Evolutionary conservation across 2,888 invertebrate species (phyloP), one percentile per base, ranked within the genome.

Genomic region (Polylopha cassiicola): DNA sequence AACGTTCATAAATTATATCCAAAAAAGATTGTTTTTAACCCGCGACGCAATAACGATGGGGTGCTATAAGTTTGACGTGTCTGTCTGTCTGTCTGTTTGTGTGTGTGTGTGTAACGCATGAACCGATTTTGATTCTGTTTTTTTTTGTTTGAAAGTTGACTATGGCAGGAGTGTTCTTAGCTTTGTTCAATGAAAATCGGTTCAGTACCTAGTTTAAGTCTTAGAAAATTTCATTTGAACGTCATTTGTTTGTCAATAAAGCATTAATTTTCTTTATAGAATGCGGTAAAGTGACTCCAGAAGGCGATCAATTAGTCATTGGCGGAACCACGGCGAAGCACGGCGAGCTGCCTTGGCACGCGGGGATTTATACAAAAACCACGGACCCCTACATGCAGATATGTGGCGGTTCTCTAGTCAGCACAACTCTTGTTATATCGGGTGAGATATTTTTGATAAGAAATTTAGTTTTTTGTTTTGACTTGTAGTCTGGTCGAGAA

Each of bases 371-470:
- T 46, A 57, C 61, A 3, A 62, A 60, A 33, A 58, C 61, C 11
- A 48, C 62, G 5, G 65, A 62, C 3, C 46, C 58, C 1, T 76
- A 74, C 73, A 61, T 42, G 18, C 79, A 77, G 44, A 79, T 77
- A 44, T 87, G 87, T 39, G 86, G 87, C 4, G 86, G 86, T 1
- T 79, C 78, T 1, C 55, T 87, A 1, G 69, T 87, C 27, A 68
- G 44, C 20, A 43, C 41, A 1, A 48, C 43, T 0, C 37, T 50
- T 1, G 44, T 62, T 18, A 42, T 63, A 17, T 58, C 63, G 3
- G 63, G 63, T 55, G 11, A 30, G 43, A 5, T 10, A 10, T 1
- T 11, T 24, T 10, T 6, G 7, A 7, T 5, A 3, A 0, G 4
- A 4, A n/a, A 2, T 6, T 3, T 9, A 8, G 16, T 27, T 9